Conservation (phyloP, 2,113 vertebrate genomes). For the Tor tambroides region DNA sequence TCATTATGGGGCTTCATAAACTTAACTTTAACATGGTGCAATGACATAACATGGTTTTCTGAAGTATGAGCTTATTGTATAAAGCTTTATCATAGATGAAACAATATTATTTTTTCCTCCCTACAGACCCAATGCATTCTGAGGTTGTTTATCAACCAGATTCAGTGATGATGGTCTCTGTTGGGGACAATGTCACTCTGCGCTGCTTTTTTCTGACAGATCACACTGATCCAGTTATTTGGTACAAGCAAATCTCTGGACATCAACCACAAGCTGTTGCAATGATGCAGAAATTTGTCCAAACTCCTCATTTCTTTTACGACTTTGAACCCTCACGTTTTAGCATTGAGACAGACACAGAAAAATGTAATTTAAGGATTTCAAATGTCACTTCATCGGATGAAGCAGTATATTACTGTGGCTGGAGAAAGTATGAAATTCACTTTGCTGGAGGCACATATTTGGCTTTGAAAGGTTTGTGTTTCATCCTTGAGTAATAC, state of each 20-base stretch:
- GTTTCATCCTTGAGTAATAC: neutral
- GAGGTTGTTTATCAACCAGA: neutral
- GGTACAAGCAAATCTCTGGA: slow-evolving; percentile 56
- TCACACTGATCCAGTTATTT: slow-evolving; percentile 22
- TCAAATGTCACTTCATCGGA: slow-evolving; percentile 14
- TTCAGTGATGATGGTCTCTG: slow-evolving; percentile 34
- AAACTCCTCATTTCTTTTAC: neutral
- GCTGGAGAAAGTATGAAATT: neutral
- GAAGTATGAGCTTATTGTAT: too few relatives aligned
- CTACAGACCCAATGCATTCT: slow-evolving; percentile 46
- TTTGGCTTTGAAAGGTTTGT: slow-evolving; percentile 13
- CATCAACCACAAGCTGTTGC: slow-evolving; percentile 51
- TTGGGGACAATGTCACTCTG: slow-evolving; percentile 52
- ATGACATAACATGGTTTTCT: too few relatives aligned
- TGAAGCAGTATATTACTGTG: slow-evolving; percentile 27
- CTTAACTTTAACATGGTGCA: too few relatives aligned
- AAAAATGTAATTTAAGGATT: neutral
- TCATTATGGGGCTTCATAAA: neutral
- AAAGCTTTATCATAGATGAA: too few relatives aligned
- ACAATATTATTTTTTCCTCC: too few relatives aligned
- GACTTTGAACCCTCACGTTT: neutral
- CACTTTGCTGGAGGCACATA: slow-evolving; percentile 4
- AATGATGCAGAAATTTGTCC: neutral
- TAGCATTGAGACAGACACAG: neutral
- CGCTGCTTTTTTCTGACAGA: neutral